Evolutionary conservation across 1,140 invertebrate species (phyloP), one percentile per base, ranked within the genome.

Genomic region (Agrypnia vestita): DNA sequence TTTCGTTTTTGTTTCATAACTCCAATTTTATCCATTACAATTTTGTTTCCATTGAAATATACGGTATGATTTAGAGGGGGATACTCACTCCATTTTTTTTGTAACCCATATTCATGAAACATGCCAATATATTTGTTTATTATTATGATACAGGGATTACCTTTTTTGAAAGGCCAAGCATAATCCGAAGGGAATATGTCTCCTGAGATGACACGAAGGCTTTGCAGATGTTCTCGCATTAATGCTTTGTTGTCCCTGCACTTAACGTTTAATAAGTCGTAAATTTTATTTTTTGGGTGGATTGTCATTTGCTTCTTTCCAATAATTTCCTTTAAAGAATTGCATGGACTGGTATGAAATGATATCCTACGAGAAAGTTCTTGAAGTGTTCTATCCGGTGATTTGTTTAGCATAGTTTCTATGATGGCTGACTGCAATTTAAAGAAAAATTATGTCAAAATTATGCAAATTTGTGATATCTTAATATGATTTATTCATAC

Each of bases 61-160:
- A 62, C 25, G 9, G 19, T n/a, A 35, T 13, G 61, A 25, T 62
- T 62, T 62, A 19, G 6, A 8, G 61, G 61, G 7, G 61, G 25
- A 35, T 19, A 62, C 35, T 62, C 61, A 43, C 19, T 35, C 19
- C 19, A 21, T 13, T 21, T 62, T 9, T 43, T 59, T 12, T 59
- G 55, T 21, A 59, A 62, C 11, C 19, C 61, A 62, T 62, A 25
- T 13, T 62, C 19, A 13, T 62, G 61, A 13, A 25, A 62, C 25
- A 43, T 25, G 8, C 19, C 25, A 13, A 35, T 62, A 25, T 62
- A 25, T 4, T 19, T 59, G 8, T 59, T 59, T 3, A 59, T 59
- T 15, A 59, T 19, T 1, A 19, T 59, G 6, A 11, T 4, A 1
- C 21, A 59, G 25, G 25, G 25, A 6, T 35, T 35, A 35, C 25